Evolutionary conservation across 2,797 vertebrate species (phyloP).

Genomic region (Holocentrus rufus): DNA sequence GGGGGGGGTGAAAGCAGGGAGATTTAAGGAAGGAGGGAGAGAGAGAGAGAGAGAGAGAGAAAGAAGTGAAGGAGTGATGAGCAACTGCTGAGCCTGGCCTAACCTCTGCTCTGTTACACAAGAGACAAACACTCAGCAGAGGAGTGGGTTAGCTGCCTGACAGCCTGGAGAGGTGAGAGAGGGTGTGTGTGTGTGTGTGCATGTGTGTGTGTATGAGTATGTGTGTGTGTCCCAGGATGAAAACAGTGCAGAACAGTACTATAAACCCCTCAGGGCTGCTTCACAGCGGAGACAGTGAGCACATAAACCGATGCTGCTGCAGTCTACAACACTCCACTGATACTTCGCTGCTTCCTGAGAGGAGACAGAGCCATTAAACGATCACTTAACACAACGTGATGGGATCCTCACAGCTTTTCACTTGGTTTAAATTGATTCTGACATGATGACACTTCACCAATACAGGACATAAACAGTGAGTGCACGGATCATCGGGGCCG

Average conservation of each 20-base stretch:
- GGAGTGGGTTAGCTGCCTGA: constrained; percentile 44
- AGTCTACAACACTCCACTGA: constrained; percentile 11
- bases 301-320: constrained; percentile 26
- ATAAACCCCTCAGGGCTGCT: constrained; percentile 37
- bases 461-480: too few relatives aligned
- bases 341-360: constrained; percentile 23
- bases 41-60: too few relatives aligned
- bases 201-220: constrained; percentile 23
- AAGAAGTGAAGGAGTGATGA: constrained; percentile 11
- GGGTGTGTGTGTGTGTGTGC: constrained; percentile 24
- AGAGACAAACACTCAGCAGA: constrained; percentile 37
- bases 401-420: not conserved
- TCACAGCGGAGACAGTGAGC: constrained; percentile 19
- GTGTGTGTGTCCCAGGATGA: constrained; percentile 29
- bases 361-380: not conserved
- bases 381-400: too few relatives aligned
- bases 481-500: too few relatives aligned
- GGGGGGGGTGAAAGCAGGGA: not conserved
- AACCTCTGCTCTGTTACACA: constrained; percentile 50
- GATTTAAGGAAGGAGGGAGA: not conserved
- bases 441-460: not conserved
- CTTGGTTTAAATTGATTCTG: not conserved
- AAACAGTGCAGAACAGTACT: constrained; percentile 41
- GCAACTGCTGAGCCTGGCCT: constrained; percentile 13
- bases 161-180: constrained; percentile 38